phyloP scores from a whole-genome alignment of 1,140 invertebrate species.

The Bemisia tabaci region DNA sequence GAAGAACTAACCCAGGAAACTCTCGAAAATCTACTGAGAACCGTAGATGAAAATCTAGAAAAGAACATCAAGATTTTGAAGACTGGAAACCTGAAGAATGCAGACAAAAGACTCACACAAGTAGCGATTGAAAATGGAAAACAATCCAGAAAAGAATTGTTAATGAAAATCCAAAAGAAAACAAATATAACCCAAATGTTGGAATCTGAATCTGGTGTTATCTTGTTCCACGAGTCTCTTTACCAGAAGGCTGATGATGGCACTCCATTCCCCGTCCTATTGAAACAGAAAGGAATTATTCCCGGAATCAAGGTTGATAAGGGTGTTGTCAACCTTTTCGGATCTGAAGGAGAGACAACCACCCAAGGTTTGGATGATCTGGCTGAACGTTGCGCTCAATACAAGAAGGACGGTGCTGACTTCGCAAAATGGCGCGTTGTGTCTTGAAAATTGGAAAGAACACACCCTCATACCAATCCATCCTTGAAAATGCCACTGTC shows the following conservation, averaged over 20 bases:
- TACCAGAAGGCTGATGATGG: conserved; percentile 88
- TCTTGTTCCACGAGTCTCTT: conserved; percentile 94
- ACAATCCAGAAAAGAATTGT: too few species aligned
- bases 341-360: conserved; percentile 85
- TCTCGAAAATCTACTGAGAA: too few species aligned
- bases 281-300: conserved; percentile 74
- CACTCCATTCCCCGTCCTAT: conserved; percentile 61
- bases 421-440: conserved; percentile 98
- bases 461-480: conserved; percentile 78
- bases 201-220: conserved; percentile 76
- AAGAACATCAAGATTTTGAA: too few species aligned
- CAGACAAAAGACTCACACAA: too few species aligned
- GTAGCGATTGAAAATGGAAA: too few species aligned
- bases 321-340: conserved; percentile 75
- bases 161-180: too few species aligned
- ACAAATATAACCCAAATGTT: too few species aligned
- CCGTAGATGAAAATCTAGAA: too few species aligned
- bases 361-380: conserved; percentile 95
- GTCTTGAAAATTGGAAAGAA: conserved; percentile 86
- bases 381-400: conserved; percentile 84
- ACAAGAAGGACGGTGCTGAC: conserved; percentile 95
- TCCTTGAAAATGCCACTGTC: conserved; percentile 90
- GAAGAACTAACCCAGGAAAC: too few species aligned
- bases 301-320: conserved; percentile 89
- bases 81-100: too few species aligned